Evolutionary conservation across 2,113 vertebrate genomes (phyloP).

Genomic region (Campylorhamphus procurvoides): DNA sequence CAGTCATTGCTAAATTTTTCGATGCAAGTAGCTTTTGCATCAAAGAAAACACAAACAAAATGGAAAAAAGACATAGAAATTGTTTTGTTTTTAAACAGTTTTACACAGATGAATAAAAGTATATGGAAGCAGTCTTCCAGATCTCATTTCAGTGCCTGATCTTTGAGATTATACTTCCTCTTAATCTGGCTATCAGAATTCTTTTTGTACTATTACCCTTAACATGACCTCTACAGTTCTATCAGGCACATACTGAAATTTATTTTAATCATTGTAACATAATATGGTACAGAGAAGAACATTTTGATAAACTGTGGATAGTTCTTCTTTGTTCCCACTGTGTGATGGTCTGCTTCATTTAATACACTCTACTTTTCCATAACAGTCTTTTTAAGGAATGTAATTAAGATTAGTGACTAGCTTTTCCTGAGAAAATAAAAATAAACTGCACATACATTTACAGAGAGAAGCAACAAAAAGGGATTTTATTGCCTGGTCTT

Average conservation of each 20-base stretch:
- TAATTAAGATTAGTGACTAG: conserved; percentile 56
- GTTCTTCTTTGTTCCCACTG: conserved; percentile 8
- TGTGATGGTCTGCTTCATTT: conserved; percentile 22
- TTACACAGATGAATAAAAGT: background rate
- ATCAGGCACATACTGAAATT: background rate
- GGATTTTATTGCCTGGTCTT: conserved; percentile 14
- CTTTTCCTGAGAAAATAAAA: background rate
- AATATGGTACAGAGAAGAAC: background rate
- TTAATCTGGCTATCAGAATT: background rate
- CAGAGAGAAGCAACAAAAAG: background rate
- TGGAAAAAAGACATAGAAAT: background rate
- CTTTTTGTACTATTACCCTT: background rate
- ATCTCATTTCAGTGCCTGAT: background rate
- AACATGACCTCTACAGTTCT: background rate
- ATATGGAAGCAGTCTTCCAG: background rate
- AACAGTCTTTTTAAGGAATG: conserved; percentile 2
- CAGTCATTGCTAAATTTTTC: background rate
- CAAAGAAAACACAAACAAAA: background rate
- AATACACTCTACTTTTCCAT: conserved; percentile 37
- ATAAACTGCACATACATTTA: conserved; percentile 25
- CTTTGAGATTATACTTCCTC: background rate
- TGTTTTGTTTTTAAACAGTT: background rate
- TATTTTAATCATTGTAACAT: conserved; percentile 4
- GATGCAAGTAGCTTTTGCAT: background rate
- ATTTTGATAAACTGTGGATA: conserved; percentile 16